Conservation (phyloP, 2,888 invertebrate genomes). For the Drosophila paranaensis region DNA sequence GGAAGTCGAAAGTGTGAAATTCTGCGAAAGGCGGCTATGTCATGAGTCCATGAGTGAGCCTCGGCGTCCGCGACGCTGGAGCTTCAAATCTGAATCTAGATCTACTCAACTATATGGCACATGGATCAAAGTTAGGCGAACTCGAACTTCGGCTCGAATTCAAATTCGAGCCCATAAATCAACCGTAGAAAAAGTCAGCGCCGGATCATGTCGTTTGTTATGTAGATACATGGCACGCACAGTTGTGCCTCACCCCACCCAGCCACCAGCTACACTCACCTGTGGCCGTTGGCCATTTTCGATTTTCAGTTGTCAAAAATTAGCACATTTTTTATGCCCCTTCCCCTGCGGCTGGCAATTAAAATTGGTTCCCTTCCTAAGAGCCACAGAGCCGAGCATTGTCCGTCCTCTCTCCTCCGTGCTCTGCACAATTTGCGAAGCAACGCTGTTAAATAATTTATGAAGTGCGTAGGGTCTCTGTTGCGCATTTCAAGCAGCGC, state of each 20-base stretch:
- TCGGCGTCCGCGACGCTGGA: neutral
- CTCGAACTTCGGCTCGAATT: constrained; percentile 23
- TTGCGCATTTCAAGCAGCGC: constrained; percentile 67
- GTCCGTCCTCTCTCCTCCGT: constrained; percentile 11
- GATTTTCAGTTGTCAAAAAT: constrained; percentile 71
- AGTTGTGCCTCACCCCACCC: neutral
- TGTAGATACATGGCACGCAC: constrained; percentile 58
- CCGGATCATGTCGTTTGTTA: constrained; percentile 55
- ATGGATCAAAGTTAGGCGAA: constrained; percentile 31
- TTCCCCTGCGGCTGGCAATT: constrained; percentile 56
- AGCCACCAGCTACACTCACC: too few relatives aligned
- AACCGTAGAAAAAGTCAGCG: constrained; percentile 16
- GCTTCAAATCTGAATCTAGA: constrained; percentile 23
- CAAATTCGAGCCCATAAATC: constrained; percentile 58
- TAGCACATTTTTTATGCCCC: constrained; percentile 63
- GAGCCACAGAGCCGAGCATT: neutral
- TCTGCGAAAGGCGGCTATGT: constrained; percentile 49
- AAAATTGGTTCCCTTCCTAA: constrained; percentile 65
- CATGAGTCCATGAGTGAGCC: constrained; percentile 37
- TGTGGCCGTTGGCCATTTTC: constrained; percentile 35
- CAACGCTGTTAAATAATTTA: constrained; percentile 74
- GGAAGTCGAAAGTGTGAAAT: constrained; percentile 60
- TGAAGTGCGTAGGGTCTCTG: constrained; percentile 75
- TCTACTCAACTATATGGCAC: neutral
- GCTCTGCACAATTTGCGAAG: constrained; percentile 29